phyloP scores from a whole-genome alignment of 2,797 vertebrate genomes.

The Arctocebus calabarensis region DNA sequence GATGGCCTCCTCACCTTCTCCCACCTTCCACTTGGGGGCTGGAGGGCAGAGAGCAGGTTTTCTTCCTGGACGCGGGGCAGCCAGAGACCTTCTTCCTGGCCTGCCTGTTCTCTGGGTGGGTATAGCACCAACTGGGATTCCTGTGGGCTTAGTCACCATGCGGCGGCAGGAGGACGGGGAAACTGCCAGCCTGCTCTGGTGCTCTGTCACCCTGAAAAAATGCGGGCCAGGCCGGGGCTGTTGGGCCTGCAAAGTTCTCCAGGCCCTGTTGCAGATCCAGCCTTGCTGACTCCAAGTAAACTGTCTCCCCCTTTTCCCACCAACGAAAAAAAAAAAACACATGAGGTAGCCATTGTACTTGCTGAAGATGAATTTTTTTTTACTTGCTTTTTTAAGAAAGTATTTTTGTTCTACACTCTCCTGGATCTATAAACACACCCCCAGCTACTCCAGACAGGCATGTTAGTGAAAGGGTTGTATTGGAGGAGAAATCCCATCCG shows the following conservation, averaged over 20 bases:
- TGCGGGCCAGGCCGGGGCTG: conserved; percentile 63
- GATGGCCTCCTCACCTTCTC: too few relatives aligned
- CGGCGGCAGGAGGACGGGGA: conserved; percentile 86
- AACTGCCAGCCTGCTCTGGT: conserved; percentile 72
- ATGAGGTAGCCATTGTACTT: not conserved
- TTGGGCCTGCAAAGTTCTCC: conserved; percentile 52
- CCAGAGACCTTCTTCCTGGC: not conserved
- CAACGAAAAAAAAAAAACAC: not conserved
- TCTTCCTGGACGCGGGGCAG: not conserved
- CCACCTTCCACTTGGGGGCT: not conserved
- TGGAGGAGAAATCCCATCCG: not conserved
- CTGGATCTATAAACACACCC: not conserved
- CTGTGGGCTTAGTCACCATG: conserved; percentile 92
- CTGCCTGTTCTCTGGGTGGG: conserved; percentile 82
- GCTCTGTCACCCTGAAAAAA: conserved; percentile 91
- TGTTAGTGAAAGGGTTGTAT: not conserved
- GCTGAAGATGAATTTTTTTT: not conserved
- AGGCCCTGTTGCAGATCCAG: not conserved
- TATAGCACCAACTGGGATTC: conserved; percentile 92
- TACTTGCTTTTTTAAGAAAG: not conserved
- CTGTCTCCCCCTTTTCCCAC: not conserved
- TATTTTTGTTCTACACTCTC: not conserved
- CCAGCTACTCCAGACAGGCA: not conserved
- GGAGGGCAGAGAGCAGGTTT: not conserved
- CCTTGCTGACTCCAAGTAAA: not conserved